phyloP scores from a whole-genome alignment of 2,888 invertebrate species.

The Caenorhabditis doughertyi region DNA sequence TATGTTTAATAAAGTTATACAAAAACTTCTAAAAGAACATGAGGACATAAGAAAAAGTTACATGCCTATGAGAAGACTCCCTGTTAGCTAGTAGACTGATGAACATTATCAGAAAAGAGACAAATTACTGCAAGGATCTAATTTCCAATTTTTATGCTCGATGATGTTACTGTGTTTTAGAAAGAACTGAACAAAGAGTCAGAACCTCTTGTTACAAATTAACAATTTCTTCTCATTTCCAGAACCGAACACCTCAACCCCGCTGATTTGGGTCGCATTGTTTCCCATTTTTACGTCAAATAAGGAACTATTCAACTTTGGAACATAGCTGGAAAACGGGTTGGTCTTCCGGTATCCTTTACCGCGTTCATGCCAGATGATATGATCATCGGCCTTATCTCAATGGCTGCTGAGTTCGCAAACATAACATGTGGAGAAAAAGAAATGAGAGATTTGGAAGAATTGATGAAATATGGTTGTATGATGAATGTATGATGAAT shows the following conservation, averaged over 20 bases:
- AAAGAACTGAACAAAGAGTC: no score
- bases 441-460: constrained; percentile 93
- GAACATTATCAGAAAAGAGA: no score
- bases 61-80: no score
- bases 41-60: no score
- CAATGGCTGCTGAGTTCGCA: constrained; percentile 94
- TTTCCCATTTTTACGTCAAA: constrained; percentile 98
- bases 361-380: constrained; percentile 85
- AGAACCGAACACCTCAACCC: constrained; percentile 80
- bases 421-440: constrained; percentile 95
- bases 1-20: no score
- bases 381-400: constrained; percentile 89
- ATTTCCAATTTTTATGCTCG: no score
- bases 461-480: constrained; percentile 87
- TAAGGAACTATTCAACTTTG: constrained; percentile 91
- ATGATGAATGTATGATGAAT: constrained; percentile 89
- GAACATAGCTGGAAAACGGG: constrained; percentile 65
- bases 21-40: no score
- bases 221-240: no score
- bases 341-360: constrained; percentile 64
- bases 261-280: constrained; percentile 93
- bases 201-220: no score
- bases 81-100: no score
- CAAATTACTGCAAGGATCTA: no score
- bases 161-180: no score